phyloP scores from a whole-genome alignment of 2,888 invertebrate genomes.

The Sphecodes monilicornis region DNA sequence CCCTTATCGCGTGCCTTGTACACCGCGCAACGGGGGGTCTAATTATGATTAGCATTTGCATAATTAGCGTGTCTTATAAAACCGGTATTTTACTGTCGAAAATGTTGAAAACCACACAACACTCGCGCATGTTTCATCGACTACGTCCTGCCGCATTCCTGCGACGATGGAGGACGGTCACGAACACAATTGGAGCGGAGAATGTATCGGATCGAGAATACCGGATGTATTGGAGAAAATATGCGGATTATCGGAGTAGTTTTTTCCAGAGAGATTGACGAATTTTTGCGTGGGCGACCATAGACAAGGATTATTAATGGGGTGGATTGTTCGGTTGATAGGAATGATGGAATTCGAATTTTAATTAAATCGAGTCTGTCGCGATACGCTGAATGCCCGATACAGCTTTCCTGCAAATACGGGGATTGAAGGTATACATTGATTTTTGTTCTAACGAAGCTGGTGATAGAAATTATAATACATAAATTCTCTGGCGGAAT shows the following conservation, averaged over 20 bases:
- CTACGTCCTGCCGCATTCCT: background rate
- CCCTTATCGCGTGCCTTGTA: constrained; percentile 3
- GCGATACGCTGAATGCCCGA: background rate
- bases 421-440: background rate
- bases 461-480: background rate
- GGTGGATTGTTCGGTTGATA: background rate
- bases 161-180: background rate
- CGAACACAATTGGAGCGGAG: background rate
- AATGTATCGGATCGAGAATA: background rate
- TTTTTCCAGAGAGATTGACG: background rate
- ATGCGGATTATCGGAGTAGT: background rate
- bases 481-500: background rate
- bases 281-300: background rate
- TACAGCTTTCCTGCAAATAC: background rate
- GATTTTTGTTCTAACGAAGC: background rate
- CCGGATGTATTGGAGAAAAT: background rate
- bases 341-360: constrained; percentile 5
- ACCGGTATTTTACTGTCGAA: background rate
- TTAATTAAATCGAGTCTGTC: constrained; percentile 1
- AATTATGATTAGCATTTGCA: constrained; percentile 43
- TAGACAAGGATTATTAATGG: background rate
- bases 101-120: background rate
- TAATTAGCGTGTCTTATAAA: constrained; percentile 24
- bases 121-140: background rate
- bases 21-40: background rate